These are phyloP conservation scores for Pelusios castaneus DNA, from an alignment of 2,113 vertebrate species.

Conservation along the genomic window DNA sequence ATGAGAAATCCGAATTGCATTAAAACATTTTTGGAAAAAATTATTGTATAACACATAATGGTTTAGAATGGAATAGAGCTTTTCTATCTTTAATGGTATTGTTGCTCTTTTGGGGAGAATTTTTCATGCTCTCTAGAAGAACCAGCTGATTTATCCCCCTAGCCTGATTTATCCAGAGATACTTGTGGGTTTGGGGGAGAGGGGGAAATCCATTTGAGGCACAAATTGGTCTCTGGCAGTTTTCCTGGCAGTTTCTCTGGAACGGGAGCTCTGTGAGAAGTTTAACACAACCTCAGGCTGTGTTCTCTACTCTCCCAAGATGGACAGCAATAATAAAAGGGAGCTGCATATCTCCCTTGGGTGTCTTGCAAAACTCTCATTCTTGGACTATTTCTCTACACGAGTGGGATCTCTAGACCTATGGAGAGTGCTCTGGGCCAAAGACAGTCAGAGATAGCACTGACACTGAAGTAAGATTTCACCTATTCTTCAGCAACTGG, in stretches of 20 bases:
- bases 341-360: neutral
- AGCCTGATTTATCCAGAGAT: neutral
- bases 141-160: neutral
- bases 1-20: neutral
- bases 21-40: neutral
- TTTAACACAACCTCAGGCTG: neutral
- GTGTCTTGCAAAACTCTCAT: neutral
- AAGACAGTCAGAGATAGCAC: neutral
- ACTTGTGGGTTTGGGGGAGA: neutral
- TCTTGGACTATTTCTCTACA: neutral
- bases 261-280: neutral
- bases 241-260: neutral
- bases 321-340: neutral
- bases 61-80: neutral
- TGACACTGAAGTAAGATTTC: neutral
- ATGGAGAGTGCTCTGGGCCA: neutral
- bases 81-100: neutral
- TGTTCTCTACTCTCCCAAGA: neutral
- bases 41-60: neutral
- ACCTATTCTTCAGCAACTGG: neutral
- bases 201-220: neutral
- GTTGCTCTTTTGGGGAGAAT: neutral
- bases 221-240: accelerated
- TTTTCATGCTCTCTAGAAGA: neutral
- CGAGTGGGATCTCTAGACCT: neutral